These are phyloP conservation scores for Telmatherina bonti DNA, from an alignment of 2,797 vertebrate species.

Conservation along the genomic window DNA sequence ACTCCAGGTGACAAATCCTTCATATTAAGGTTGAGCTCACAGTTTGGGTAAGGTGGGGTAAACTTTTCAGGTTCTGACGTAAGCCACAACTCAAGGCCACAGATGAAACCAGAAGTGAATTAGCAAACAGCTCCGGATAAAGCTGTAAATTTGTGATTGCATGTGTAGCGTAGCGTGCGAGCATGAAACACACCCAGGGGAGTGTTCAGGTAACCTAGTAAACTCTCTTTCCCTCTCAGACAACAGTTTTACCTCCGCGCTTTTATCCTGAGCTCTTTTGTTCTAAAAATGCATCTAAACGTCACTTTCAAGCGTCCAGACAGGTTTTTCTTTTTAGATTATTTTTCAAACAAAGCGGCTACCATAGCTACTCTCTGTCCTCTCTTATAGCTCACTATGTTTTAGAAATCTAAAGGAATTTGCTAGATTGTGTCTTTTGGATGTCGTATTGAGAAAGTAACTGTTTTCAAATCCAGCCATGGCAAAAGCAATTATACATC, in stretches of 20 bases:
- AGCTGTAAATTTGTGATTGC: background rate
- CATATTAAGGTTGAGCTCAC: background rate
- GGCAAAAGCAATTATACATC: background rate
- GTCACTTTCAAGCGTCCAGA: background rate
- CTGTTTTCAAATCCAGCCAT: slow-evolving; percentile 1
- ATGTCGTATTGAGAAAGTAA: slow-evolving; percentile 19
- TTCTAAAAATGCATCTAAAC: background rate
- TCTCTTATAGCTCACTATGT: slow-evolving; percentile 24
- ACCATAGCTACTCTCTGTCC: background rate
- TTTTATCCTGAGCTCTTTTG: background rate
- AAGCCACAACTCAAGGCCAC: background rate
- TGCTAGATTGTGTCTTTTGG: slow-evolving; percentile 6
- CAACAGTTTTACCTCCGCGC: background rate
- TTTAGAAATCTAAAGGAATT: slow-evolving; percentile 21
- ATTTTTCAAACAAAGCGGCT: background rate
- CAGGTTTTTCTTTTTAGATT: background rate
- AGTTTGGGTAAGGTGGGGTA: background rate
- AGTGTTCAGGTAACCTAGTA: slow-evolving; percentile 41
- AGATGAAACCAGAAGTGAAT: background rate
- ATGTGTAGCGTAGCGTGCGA: slow-evolving; percentile 7
- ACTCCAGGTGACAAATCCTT: background rate
- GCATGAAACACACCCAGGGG: slow-evolving; percentile 39
- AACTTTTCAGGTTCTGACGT: accelerated
- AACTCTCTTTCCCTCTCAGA: slow-evolving; percentile 11
- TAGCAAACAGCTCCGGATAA: slow-evolving; percentile 27